phyloP scores from a whole-genome alignment of 2,113 vertebrate genomes.

The Paramisgurnus dabryanus region DNA sequence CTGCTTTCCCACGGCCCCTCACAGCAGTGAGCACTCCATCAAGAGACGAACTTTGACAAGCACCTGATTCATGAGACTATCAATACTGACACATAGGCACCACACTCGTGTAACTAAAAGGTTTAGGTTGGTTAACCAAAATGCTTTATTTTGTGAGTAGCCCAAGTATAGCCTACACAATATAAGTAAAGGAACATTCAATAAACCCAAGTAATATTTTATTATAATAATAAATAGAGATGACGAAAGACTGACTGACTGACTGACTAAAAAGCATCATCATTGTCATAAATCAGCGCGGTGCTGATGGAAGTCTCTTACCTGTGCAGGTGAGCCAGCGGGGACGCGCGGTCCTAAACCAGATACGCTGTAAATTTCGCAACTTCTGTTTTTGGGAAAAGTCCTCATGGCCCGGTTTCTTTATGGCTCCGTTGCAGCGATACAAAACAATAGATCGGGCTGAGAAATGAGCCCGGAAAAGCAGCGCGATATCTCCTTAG shows the following conservation, averaged over 20 bases:
- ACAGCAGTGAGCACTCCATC: constrained; percentile 67
- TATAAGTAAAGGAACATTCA: too few relatives aligned
- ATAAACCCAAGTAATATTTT: not conserved
- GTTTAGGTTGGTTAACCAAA: not conserved
- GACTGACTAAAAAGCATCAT: constrained; percentile 5
- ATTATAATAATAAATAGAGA: not conserved
- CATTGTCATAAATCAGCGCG: not conserved
- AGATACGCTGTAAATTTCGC: constrained; percentile 78
- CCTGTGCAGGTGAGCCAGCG: constrained; percentile 65
- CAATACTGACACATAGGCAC: constrained; percentile 20
- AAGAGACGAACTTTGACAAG: constrained; percentile 52
- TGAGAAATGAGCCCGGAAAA: constrained; percentile 66
- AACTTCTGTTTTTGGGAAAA: constrained; percentile 73
- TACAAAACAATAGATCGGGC: constrained; percentile 67
- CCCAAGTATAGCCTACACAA: not conserved
- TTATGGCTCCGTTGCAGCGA: constrained; percentile 66
- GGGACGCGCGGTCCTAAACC: constrained; percentile 58
- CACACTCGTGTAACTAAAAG: constrained; percentile 1
- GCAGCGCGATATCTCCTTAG: constrained; percentile 59
- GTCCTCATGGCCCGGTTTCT: constrained; percentile 77
- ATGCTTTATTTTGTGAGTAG: not conserved
- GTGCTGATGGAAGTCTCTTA: constrained; percentile 59
- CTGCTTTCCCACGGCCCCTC: constrained; percentile 75
- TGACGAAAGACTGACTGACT: not conserved
- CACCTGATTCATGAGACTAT: constrained; percentile 53